Evolutionary conservation across 2,888 invertebrate genomes (phyloP), one percentile per base, ranked within the genome.

Genomic region (Eugnorisma glareosa): DNA sequence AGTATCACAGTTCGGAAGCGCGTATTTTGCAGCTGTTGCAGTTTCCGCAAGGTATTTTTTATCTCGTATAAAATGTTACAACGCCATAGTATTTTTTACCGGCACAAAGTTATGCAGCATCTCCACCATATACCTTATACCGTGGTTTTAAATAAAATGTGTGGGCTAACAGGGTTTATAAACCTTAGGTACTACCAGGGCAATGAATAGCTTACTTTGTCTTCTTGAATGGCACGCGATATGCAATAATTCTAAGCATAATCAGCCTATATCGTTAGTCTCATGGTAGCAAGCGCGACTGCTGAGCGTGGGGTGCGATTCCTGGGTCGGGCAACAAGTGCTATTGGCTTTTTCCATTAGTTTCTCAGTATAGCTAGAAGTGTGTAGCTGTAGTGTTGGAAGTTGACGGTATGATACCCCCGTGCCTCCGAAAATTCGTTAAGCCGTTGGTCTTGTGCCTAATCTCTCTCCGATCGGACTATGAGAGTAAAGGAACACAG

Each of bases 1-100:
- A n/a, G n/a, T n/a, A 40, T 61, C 69, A 54, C 51, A 45, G 80
- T 76, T 69, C 66, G 31, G 24, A 24, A 59, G 64, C 76, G 64
- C 40, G 82, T 69, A 67, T 82, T n/a, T 70, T 18, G 54, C 80
- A 77, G 69, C 69, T 70, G 82, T 61, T 82, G 45, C 70, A 67
- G 66, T n/a, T 61, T 59, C 8, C 64, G n/a, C 13, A n/a, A 21
- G 28, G 1, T n/a, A 48, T 51, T 79, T 69, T 79, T 48, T 43
- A 81, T 79, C 63, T 75, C 21, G 45, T 57, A 21, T 40, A 48
- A 57, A 81, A 54, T 75, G 57, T 66, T 66, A 66, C 64, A 31
- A 15, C 21, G n/a, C 24, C 5, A 45, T 61, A 24, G 48, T 70
- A 35, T 18, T 51, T 68, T 59, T 69, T 59, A 37, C 48, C 37